phyloP scores from a whole-genome alignment of 1,140 invertebrate species.

The Euwallacea similis region DNA sequence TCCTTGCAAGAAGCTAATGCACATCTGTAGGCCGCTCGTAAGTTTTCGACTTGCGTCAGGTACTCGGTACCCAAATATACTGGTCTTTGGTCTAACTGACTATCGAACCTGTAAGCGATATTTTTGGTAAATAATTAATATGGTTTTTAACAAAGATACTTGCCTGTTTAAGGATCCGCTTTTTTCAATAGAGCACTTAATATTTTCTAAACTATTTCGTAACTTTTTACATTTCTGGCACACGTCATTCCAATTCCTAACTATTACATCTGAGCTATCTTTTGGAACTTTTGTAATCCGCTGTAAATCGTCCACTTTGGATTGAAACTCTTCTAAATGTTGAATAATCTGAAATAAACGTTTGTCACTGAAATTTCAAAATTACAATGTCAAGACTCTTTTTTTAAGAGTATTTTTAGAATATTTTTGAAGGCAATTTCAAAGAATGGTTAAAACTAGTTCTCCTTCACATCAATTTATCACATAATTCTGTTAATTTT shows the following conservation, averaged over 20 bases:
- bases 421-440: too few species aligned
- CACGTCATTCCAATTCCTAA: constrained; percentile 53
- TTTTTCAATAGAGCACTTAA: constrained; percentile 29
- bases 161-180: constrained; percentile 38
- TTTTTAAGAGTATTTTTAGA: too few species aligned
- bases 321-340: constrained; percentile 43
- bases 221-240: constrained; percentile 53
- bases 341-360: background rate
- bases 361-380: too few species aligned
- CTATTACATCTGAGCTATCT: constrained; percentile 15
- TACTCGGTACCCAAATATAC: constrained; percentile 70
- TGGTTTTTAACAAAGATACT: constrained; percentile 4
- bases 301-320: constrained; percentile 45
- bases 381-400: too few species aligned
- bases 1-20: constrained; percentile 68
- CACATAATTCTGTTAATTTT: too few species aligned
- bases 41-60: constrained; percentile 72
- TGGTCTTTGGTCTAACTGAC: constrained; percentile 45
- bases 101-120: constrained; percentile 36
- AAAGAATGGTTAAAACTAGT: too few species aligned
- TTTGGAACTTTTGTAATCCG: constrained; percentile 41
- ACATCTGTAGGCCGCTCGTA: constrained; percentile 70
- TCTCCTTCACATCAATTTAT: too few species aligned
- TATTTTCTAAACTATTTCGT: constrained; percentile 40
- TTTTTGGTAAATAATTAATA: too few species aligned